phyloP scores from a whole-genome alignment of 2,113 vertebrate species.

The Nothobranchius furzeri region DNA sequence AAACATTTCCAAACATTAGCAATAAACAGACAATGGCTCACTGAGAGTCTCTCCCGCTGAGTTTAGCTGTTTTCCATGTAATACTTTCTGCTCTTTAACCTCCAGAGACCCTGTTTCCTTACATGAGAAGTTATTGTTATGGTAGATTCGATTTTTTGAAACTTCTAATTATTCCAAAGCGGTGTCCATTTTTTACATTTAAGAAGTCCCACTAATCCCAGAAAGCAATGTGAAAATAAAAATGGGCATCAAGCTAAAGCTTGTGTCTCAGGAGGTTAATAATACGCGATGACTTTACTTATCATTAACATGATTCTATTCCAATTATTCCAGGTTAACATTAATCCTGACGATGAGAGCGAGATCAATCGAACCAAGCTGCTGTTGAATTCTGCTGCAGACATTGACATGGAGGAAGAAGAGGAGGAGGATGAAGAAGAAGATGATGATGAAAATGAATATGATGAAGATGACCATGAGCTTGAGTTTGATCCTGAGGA shows the following conservation, averaged over 20 bases:
- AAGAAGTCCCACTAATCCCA: too few species aligned
- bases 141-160: neutral
- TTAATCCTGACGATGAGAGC: conserved; percentile 78
- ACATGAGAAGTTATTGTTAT: too few species aligned
- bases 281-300: too few species aligned
- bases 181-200: too few species aligned
- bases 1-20: too few species aligned
- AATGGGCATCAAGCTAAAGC: too few species aligned
- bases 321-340: conserved; percentile 55
- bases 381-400: conserved; percentile 70
- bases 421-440: conserved; percentile 66
- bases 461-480: conserved; percentile 54
- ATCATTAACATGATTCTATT: neutral
- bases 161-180: too few species aligned
- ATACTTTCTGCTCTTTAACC: neutral
- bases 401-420: conserved; percentile 80
- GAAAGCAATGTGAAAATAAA: too few species aligned
- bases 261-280: too few species aligned
- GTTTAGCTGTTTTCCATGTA: neutral
- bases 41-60: too few species aligned
- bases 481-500: conserved; percentile 68
- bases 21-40: neutral
- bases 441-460: conserved; percentile 49
- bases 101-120: too few species aligned
- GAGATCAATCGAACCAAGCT: conserved; percentile 83